Conservation (phyloP, 2,797 vertebrate species). For the Dallia pectoralis region DNA sequence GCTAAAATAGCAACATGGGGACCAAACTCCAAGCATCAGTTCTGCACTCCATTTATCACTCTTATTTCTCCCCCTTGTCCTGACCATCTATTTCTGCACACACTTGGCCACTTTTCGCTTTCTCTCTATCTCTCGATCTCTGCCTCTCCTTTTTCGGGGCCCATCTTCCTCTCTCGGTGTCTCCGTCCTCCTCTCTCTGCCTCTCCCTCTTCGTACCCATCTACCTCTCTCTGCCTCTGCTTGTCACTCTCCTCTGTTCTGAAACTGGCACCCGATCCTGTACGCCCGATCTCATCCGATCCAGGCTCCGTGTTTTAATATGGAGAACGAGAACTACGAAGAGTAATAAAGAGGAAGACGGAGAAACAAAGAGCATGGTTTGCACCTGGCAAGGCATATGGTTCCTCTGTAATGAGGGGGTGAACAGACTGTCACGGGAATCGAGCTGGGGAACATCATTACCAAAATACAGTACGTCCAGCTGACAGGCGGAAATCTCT, state of each 20-base stretch:
- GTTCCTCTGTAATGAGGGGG: constrained; percentile 24
- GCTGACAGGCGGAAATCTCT: constrained; percentile 10
- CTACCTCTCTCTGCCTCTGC: not conserved
- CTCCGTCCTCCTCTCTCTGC: too few relatives aligned
- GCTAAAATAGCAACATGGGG: not conserved
- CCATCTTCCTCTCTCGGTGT: too few relatives aligned
- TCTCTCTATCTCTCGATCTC: too few relatives aligned
- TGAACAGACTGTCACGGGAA: constrained; percentile 32
- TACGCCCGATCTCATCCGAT: constrained; percentile 22
- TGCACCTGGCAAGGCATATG: constrained; percentile 36
- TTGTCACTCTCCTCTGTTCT: not conserved
- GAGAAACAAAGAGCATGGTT: not conserved
- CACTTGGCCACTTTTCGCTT: too few relatives aligned
- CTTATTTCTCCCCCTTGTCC: not conserved
- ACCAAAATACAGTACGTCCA: constrained; percentile 23
- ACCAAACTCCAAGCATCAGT: not conserved
- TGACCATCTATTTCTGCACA: not conserved
- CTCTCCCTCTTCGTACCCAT: too few relatives aligned
- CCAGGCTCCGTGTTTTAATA: constrained; percentile 15
- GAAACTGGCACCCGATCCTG: not conserved
- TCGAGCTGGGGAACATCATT: not conserved
- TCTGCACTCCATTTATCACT: not conserved
- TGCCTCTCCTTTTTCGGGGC: too few relatives aligned
- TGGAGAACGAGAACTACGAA: not conserved
- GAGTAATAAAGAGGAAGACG: not conserved